These are phyloP conservation scores for Sesamia inferens DNA, from an alignment of 2,888 invertebrate species.

Conservation along the genomic window DNA sequence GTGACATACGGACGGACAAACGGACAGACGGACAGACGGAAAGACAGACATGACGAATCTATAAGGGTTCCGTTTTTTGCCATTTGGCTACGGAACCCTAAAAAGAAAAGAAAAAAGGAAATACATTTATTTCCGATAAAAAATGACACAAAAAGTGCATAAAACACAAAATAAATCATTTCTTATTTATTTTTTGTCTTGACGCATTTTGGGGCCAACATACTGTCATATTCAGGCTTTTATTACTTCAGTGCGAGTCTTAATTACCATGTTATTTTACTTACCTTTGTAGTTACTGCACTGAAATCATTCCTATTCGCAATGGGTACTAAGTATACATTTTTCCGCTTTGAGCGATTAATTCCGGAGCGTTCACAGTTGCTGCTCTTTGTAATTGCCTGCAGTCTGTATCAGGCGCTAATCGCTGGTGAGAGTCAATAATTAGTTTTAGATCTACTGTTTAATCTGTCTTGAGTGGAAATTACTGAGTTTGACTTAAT, in stretches of 20 bases:
- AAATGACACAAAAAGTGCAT: no score
- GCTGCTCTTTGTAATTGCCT: slow-evolving; percentile 49
- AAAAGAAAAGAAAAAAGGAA: no score
- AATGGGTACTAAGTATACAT: not conserved
- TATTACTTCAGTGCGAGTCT: not conserved
- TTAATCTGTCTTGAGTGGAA: slow-evolving; percentile 25
- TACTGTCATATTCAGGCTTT: no score
- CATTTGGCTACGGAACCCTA: no score
- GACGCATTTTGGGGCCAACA: no score
- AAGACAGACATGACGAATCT: no score
- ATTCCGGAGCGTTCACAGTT: slow-evolving; percentile 19
- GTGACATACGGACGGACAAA: no score
- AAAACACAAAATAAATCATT: no score
- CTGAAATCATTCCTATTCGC: not conserved
- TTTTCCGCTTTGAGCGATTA: slow-evolving; percentile 26
- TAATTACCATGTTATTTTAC: not conserved
- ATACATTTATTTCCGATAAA: no score
- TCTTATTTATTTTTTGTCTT: no score
- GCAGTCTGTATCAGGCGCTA: slow-evolving; percentile 52
- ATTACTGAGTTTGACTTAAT: not conserved
- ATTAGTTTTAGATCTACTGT: slow-evolving; percentile 39
- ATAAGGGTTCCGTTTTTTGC: no score
- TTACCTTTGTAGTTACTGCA: not conserved
- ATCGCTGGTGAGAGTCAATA: slow-evolving; percentile 30
- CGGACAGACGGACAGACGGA: no score